phyloP scores from a whole-genome alignment of 1,140 invertebrate genomes.

The Drosophila subpulchrella region DNA sequence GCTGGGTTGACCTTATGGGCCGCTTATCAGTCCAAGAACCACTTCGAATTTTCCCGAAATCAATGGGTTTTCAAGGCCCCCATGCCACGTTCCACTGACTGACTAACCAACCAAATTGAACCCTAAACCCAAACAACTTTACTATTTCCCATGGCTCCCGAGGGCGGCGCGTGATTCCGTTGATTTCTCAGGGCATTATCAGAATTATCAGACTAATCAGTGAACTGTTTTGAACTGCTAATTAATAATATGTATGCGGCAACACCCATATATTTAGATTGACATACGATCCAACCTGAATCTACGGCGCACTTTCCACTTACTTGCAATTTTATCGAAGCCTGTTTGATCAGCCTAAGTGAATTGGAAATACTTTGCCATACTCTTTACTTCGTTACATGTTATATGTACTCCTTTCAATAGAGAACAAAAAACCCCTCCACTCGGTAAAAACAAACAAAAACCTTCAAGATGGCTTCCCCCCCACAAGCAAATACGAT shows the following conservation, averaged over 20 bases:
- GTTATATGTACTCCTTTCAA: constrained; percentile 1
- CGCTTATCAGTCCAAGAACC: neutral
- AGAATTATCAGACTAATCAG: constrained; percentile 58
- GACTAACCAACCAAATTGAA: constrained; percentile 10
- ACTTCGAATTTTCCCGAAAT: neutral
- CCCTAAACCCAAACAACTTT: constrained; percentile 4
- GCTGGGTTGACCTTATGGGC: neutral
- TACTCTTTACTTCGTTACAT: neutral
- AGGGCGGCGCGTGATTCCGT: constrained; percentile 45
- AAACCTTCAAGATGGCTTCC: constrained; percentile 32
- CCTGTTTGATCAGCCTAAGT: constrained; percentile 28
- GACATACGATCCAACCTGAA: constrained; percentile 3
- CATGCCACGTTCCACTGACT: constrained; percentile 14
- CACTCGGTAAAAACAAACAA: constrained; percentile 22
- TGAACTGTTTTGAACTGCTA: constrained; percentile 72
- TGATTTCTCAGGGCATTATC: constrained; percentile 53
- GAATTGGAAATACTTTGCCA: constrained; percentile 1
- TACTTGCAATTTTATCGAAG: constrained; percentile 32
- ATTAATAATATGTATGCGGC: constrained; percentile 67
- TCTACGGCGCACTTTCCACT: constrained; percentile 29
- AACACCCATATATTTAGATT: constrained; percentile 33
- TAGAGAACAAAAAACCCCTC: constrained; percentile 9
- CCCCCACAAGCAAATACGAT: constrained; percentile 28
- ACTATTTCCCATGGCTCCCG: constrained; percentile 32
- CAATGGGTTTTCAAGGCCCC: constrained; percentile 13